Evolutionary conservation across 2,113 vertebrate genomes (phyloP).

Genomic region (Centropus unirufus): DNA sequence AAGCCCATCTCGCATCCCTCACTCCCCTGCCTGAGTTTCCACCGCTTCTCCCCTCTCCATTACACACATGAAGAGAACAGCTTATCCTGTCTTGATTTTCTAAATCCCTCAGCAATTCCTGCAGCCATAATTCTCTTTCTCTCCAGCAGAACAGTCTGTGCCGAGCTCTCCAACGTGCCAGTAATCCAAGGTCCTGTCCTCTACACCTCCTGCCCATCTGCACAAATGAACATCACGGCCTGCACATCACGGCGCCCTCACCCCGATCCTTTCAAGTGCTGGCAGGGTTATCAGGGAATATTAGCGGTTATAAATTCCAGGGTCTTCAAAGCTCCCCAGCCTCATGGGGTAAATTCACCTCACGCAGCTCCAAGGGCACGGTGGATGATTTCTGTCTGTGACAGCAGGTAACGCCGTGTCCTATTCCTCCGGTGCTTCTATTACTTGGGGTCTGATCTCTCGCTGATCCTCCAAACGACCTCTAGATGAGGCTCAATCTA

Average conservation of each 20-base stretch:
- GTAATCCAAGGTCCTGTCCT: not conserved
- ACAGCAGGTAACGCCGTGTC: not conserved
- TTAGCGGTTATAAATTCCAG: not conserved
- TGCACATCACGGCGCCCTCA: not conserved
- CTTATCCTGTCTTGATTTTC: not conserved
- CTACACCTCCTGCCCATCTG: not conserved
- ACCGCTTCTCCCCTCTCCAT: not conserved
- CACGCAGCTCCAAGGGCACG: not conserved
- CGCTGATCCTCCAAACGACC: not conserved
- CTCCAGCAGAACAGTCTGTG: slow-evolving; percentile 4
- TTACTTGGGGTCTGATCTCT: not conserved
- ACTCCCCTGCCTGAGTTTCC: not conserved
- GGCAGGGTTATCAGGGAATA: not conserved
- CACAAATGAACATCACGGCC: not conserved
- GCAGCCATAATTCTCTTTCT: not conserved
- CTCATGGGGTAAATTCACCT: not conserved
- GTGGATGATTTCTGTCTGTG: not conserved
- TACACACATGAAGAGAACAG: not conserved
- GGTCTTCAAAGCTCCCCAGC: not conserved
- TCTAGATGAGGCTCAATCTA: not conserved
- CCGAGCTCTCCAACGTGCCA: not conserved
- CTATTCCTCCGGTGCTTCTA: not conserved
- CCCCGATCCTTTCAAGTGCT: not conserved
- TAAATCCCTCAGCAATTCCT: not conserved
- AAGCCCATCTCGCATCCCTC: not conserved